Conservation (phyloP, 2,888 invertebrate species). For the Sisyra terminalis region DNA sequence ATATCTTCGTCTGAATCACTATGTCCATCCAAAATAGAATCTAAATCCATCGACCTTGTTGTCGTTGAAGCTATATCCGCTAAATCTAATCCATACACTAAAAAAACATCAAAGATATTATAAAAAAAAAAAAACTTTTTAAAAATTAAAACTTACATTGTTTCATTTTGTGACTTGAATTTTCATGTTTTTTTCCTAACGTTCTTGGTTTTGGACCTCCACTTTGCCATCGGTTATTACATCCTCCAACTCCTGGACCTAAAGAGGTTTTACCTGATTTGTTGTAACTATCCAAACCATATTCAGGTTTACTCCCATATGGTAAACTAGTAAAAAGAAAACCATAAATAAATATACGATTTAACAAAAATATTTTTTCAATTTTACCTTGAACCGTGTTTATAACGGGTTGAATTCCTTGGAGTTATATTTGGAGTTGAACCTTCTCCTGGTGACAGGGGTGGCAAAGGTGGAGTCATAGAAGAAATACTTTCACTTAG, state of each 20-base stretch:
- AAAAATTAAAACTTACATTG: constrained; percentile 30
- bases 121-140: neutral
- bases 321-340: constrained; percentile 34
- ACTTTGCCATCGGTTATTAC: constrained; percentile 20
- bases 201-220: constrained; percentile 30
- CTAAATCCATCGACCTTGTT: constrained; percentile 56
- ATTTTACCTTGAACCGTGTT: constrained; percentile 21
- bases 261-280: constrained; percentile 22
- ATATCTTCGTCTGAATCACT: constrained; percentile 53
- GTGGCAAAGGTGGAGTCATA: constrained; percentile 63
- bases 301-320: constrained; percentile 41
- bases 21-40: constrained; percentile 59
- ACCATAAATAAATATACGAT: neutral
- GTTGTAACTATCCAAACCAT: constrained; percentile 31
- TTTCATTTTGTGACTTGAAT: constrained; percentile 33
- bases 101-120: constrained; percentile 14
- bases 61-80: constrained; percentile 66
- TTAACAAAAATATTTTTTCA: neutral
- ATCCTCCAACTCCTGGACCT: constrained; percentile 18
- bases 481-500: constrained; percentile 49
- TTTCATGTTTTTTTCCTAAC: constrained; percentile 35
- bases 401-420: constrained; percentile 26
- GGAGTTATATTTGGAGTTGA: constrained; percentile 29
- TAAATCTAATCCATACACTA: constrained; percentile 55
- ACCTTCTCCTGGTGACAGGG: constrained; percentile 49